Conservation (phyloP, 2,797 vertebrate species). For the Anguilla pacifica region DNA sequence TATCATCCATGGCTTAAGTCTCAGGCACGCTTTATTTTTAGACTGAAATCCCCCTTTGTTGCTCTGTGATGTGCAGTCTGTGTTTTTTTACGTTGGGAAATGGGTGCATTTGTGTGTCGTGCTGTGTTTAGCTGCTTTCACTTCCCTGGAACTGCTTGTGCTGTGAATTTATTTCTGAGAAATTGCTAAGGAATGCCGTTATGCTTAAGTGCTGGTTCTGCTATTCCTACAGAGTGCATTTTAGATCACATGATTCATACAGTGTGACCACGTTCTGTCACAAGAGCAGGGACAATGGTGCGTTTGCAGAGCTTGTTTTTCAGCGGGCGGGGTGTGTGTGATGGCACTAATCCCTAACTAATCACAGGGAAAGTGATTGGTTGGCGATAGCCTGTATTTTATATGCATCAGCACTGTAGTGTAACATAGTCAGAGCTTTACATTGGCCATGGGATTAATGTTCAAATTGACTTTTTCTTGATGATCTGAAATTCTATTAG, state of each 20-base stretch:
- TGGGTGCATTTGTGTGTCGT: neutral
- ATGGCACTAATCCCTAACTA: neutral
- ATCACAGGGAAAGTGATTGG: neutral
- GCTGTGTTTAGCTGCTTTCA: neutral
- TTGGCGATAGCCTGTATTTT: neutral
- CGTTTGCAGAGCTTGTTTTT: neutral
- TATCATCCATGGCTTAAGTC: constrained; percentile 1
- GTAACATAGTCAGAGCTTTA: neutral
- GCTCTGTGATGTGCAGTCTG: neutral
- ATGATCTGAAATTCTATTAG: neutral
- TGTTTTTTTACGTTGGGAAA: neutral
- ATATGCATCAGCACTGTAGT: neutral
- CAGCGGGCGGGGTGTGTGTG: neutral
- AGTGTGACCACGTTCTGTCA: neutral
- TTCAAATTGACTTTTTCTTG: neutral
- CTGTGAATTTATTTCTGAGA: neutral
- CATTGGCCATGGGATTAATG: neutral
- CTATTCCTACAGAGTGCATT: neutral
- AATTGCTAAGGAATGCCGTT: neutral
- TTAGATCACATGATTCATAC: neutral
- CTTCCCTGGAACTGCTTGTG: neutral
- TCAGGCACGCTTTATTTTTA: neutral
- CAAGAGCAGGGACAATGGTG: neutral
- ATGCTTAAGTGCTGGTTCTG: neutral
- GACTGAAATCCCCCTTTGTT: neutral